Percentiles rank a stretch among this genome's conserved stretches.
These are phyloP conservation scores for Sardinella longiceps DNA, from an alignment of 2,797 vertebrate species.

Conservation along the genomic window DNA sequence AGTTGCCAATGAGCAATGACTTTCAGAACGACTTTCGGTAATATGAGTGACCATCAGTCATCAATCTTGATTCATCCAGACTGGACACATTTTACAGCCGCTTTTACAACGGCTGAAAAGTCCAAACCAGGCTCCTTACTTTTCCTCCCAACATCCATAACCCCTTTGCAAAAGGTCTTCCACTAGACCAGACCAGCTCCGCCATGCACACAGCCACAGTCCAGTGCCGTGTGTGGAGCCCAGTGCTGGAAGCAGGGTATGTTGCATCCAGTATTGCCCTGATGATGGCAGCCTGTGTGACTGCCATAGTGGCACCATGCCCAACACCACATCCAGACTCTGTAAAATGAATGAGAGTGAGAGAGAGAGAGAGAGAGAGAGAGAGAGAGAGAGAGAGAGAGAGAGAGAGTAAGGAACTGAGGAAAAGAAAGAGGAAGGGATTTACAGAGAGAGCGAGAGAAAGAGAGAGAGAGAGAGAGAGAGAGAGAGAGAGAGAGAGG, in stretches of 20 bases:
- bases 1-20: background rate
- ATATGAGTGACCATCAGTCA: background rate
- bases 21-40: background rate
- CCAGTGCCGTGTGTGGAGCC: background rate
- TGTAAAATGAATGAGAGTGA: background rate
- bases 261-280: background rate
- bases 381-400: background rate
- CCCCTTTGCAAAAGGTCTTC: slow-evolving; percentile 14
- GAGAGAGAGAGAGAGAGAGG: background rate
- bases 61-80: background rate
- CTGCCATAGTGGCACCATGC: background rate
- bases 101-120: background rate
- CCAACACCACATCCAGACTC: slow-evolving; percentile 31
- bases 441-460: background rate
- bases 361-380: background rate
- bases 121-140: background rate
- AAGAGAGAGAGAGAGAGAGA: background rate
- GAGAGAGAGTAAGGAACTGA: background rate
- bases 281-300: slow-evolving; percentile 4
- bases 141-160: background rate
- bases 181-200: background rate
- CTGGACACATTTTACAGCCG: background rate
- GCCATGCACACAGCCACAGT: background rate
- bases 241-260: slow-evolving; percentile 8
- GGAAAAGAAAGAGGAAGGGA: too few relatives aligned